These are phyloP conservation scores for Lepas anatifera DNA, from an alignment of 2,888 invertebrate genomes.

Conservation along the genomic window DNA sequence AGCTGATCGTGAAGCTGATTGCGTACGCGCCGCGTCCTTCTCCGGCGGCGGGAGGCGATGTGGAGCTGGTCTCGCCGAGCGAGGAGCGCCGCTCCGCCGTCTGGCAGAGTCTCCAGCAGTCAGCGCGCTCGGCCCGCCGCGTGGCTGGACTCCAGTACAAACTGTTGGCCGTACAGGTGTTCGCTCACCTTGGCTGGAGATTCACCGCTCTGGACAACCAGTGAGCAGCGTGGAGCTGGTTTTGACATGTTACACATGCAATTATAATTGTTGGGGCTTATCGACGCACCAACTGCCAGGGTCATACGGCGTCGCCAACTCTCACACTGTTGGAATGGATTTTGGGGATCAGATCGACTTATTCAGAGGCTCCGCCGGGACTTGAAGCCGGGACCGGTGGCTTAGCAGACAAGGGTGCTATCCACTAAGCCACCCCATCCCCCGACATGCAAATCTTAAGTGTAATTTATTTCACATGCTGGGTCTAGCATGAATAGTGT, in stretches of 20 bases:
- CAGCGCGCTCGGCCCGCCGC: background rate
- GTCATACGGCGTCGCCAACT: too few relatives aligned
- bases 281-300: background rate
- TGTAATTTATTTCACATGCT: background rate
- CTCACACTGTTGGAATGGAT: too few relatives aligned
- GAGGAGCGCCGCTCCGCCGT: background rate
- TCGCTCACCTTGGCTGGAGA: background rate
- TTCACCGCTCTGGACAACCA: background rate
- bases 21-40: background rate
- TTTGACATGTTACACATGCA: background rate
- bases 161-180: constrained; percentile 1
- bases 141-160: constrained; percentile 3
- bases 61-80: background rate
- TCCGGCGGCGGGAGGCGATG: background rate
- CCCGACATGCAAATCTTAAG: too few relatives aligned
- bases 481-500: background rate
- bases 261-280: background rate
- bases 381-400: too few relatives aligned
- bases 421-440: too few relatives aligned
- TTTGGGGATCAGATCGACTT: too few relatives aligned
- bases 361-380: too few relatives aligned
- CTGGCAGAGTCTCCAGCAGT: background rate
- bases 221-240: background rate
- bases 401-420: too few relatives aligned
- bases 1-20: constrained; percentile 3